Evolutionary conservation across 2,888 invertebrate species (phyloP), one percentile per base, ranked within the genome.

Genomic region (Dynastes grantii): DNA sequence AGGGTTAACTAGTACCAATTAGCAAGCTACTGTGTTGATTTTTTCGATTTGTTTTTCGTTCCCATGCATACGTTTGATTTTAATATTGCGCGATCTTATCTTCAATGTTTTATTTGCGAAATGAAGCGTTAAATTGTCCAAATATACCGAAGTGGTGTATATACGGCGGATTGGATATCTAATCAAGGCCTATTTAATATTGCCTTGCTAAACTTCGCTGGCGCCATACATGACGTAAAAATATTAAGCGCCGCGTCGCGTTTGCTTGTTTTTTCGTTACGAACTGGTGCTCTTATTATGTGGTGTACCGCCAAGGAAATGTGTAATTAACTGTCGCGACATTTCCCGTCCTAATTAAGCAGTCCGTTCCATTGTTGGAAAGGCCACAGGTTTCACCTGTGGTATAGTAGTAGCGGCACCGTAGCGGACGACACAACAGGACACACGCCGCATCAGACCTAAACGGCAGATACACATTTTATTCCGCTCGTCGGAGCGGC

Each of bases 321-420:
- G 29, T 27, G 13, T 63, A 63, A 63, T 63, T 63, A 63, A 5
- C 63, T 45, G 49, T 67, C 49, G 67, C 67, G 37, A 73, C 58
- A 73, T 73, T 73, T 73, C 58, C 55, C 55, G 40, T 73, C 58
- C 40, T 55, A 73, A 73, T 73, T 73, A 73, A 73, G 73, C 27
- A 22, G 40, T 73, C 37, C 29, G n/a, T 40, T 37, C 58, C 73
- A 73, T 73, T 58, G 58, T 73, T 40, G 73, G 29, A 58, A 73
- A 73, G 32, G 22, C n/a, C 55, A 45, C 45, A 45, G 45, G 58
- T 58, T 40, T 45, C 61, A 73, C 58, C 53, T 73, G 58, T 16
- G 70, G 51, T 22, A 8, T 22, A 16, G 40, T 22, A 16, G 40
- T 13, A 55, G 9, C 58, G 40, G n/a, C 22, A 11, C 40, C 58